These are phyloP conservation scores for Xenentodon cancila DNA, from an alignment of 2,797 vertebrate genomes.

Conservation along the genomic window DNA sequence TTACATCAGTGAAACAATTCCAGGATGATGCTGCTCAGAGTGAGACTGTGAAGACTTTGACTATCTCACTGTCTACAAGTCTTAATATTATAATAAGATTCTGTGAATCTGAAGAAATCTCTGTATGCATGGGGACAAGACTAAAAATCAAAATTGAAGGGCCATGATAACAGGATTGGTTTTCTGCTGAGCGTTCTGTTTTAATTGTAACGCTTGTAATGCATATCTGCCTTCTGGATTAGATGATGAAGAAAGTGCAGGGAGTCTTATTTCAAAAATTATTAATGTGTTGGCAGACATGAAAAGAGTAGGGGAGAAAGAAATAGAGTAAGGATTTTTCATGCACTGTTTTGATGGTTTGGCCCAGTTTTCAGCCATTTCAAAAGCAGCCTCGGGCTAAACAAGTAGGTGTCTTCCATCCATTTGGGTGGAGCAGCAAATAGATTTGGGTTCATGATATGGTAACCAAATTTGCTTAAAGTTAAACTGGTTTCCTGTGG, in stretches of 20 bases:
- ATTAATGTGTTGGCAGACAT: slow-evolving; percentile 33
- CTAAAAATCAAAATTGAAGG: too few relatives aligned
- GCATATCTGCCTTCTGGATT: slow-evolving; percentile 43
- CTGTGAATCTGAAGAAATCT: too few relatives aligned
- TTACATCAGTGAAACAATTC: too few relatives aligned
- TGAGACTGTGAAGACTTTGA: too few relatives aligned
- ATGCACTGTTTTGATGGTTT: slow-evolving; percentile 46
- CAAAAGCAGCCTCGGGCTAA: slow-evolving; percentile 40
- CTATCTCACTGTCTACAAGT: too few relatives aligned
- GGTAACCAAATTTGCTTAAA: slow-evolving; percentile 31
- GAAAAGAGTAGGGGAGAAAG: slow-evolving; percentile 31
- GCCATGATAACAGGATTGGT: slow-evolving; percentile 7
- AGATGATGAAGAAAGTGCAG: slow-evolving; percentile 51
- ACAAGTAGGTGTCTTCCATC: slow-evolving; percentile 65
- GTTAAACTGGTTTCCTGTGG: slow-evolving; percentile 12
- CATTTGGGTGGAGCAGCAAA: slow-evolving; percentile 50
- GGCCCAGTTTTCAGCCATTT: slow-evolving; percentile 33
- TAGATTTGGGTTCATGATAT: slow-evolving; percentile 39
- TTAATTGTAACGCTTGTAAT: slow-evolving; percentile 47
- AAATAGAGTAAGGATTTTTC: slow-evolving; percentile 23
- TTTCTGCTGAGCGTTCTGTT: slow-evolving; percentile 34
- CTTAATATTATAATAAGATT: too few relatives aligned
- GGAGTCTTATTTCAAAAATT: slow-evolving; percentile 63
- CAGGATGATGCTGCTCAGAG: too few relatives aligned
- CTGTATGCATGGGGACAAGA: too few relatives aligned